Conservation (phyloP, 2,113 vertebrate species). For the Leptosomus discolor region DNA sequence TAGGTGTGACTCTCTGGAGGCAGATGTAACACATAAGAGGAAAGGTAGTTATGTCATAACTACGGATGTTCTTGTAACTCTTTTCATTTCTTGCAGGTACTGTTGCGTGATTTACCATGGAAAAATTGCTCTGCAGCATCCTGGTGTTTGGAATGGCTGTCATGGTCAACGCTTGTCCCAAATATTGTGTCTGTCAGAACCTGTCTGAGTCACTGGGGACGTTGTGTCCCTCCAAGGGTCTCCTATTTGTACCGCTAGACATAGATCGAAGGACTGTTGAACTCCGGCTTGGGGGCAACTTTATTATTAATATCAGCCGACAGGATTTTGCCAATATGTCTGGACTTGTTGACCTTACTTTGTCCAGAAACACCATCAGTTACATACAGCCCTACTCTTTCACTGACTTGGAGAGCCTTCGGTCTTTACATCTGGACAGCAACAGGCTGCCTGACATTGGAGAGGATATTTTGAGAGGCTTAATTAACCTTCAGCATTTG, state of each 20-base stretch:
- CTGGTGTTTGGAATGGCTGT: conserved; percentile 91
- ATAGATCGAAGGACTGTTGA: conserved; percentile 95
- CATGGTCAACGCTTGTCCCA: conserved; percentile 90
- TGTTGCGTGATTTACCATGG: conserved; percentile 89
- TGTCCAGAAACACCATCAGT: conserved; percentile 95
- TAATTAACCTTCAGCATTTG: conserved; percentile 94
- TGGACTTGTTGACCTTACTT: conserved; percentile 93
- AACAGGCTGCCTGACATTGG: conserved; percentile 91
- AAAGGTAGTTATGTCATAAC: not conserved
- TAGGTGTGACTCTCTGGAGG: not conserved
- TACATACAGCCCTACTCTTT: conserved; percentile 95
- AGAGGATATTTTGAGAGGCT: conserved; percentile 87
- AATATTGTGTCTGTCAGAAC: conserved; percentile 98
- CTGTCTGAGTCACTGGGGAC: conserved; percentile 97
- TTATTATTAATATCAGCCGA: conserved; percentile 91
- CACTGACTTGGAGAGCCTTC: conserved; percentile 91
- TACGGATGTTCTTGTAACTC: not conserved
- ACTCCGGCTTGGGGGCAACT: conserved; percentile 93
- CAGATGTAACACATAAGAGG: not conserved
- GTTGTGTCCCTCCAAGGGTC: conserved; percentile 93
- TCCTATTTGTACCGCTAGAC: conserved; percentile 92
- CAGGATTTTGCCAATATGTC: conserved; percentile 98
- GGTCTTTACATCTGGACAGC: conserved; percentile 92
- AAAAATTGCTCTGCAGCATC: conserved; percentile 91
- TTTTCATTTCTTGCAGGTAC: conserved; percentile 74